A percentile compares a stretch with the other conserved stretches of the same genome.
Evolutionary conservation across 2,113 vertebrate species (phyloP).

Genomic region (Craseonycteris thonglongyai): DNA sequence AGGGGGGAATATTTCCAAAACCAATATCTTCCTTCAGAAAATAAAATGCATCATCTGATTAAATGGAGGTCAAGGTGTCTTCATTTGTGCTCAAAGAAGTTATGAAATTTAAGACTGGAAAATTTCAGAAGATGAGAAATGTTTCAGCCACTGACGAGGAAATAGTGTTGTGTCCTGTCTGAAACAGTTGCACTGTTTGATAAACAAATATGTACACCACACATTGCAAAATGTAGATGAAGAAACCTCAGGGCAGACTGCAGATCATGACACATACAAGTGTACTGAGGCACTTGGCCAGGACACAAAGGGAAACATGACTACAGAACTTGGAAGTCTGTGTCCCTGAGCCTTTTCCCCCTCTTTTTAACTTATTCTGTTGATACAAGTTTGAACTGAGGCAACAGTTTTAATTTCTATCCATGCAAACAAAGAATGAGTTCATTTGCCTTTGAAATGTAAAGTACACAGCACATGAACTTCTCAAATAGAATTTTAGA

Average conservation of each 20-base stretch:
- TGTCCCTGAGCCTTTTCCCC: neutral
- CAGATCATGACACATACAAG: neutral
- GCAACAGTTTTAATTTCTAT: neutral
- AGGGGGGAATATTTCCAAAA: neutral
- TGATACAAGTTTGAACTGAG: constrained; percentile 4
- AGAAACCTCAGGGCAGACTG: constrained; percentile 28
- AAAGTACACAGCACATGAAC: neutral
- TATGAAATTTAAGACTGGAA: constrained; percentile 19
- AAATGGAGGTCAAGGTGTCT: neutral
- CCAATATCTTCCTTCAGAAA: neutral
- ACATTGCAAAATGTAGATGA: constrained; percentile 59
- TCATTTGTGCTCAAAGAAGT: constrained; percentile 27
- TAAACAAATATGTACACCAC: constrained; percentile 43
- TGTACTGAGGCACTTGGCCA: neutral
- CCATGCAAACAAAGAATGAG: neutral
- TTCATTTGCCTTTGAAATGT: constrained; percentile 14
- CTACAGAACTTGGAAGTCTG: neutral
- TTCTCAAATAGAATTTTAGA: constrained; percentile 33
- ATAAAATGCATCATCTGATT: neutral
- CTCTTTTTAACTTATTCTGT: neutral
- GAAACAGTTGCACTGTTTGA: constrained; percentile 7
- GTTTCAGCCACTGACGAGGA: neutral
- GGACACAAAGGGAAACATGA: neutral
- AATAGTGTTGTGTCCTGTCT: neutral
- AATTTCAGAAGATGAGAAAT: constrained; percentile 12